phyloP scores from a whole-genome alignment of 2,113 vertebrate genomes.

The Rhabdornis inornatus region DNA sequence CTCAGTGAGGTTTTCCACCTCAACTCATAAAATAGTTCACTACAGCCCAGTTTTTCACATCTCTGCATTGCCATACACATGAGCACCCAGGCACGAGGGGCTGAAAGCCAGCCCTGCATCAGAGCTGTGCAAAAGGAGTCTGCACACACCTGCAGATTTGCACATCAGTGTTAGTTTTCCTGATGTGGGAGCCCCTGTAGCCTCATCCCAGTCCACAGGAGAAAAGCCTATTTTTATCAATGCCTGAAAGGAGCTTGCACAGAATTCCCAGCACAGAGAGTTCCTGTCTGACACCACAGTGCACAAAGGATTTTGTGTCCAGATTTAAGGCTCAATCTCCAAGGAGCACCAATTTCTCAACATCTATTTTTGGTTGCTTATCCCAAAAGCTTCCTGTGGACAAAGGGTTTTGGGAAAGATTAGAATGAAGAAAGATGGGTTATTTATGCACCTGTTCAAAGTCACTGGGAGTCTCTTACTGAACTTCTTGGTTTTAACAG shows the following conservation, averaged over 20 bases:
- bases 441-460: not conserved
- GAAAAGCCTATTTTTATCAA: rapidly evolving
- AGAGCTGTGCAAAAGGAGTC: rapidly evolving
- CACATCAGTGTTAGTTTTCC: rapidly evolving
- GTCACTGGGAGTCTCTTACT: not conserved
- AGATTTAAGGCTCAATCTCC: not conserved
- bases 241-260: not conserved
- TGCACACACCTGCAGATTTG: not conserved
- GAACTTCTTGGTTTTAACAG: not conserved
- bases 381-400: not conserved
- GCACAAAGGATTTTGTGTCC: rapidly evolving
- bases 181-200: not conserved
- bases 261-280: not conserved
- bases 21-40: not conserved
- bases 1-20: not conserved
- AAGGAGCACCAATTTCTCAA: not conserved
- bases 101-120: not conserved
- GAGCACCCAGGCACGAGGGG: not conserved
- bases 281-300: not conserved
- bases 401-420: not conserved
- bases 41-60: not conserved
- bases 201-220: not conserved
- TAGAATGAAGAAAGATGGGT: not conserved
- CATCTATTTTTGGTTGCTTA: not conserved
- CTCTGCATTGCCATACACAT: rapidly evolving